Evolutionary conservation across 2,888 invertebrate species (phyloP), one percentile per base, ranked within the genome.

Genomic region (Caenorhabditis auriculariae): DNA sequence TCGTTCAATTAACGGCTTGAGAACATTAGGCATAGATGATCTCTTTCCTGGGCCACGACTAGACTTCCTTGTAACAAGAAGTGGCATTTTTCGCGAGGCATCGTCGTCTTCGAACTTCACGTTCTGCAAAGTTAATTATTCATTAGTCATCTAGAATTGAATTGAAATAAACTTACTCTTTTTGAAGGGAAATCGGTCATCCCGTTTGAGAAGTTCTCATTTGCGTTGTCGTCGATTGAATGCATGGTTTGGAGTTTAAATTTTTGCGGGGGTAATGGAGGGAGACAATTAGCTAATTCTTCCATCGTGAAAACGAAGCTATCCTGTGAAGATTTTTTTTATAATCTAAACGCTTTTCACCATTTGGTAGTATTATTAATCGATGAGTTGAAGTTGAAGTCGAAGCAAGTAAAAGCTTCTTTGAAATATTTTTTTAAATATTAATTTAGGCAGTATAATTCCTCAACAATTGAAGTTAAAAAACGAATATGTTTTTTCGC

Each of bases 61-160:
- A 4, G 66, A 59, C 56, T 60, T 42, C 29, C 64, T 44, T 35
- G 58, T 52, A 26, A 69, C 28, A 6, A 66, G 54, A 4, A 65
- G 58, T 17, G 70, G 69, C 32, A 64, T 60, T 39, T 70, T 39
- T 37, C 66, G 66, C 6, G 66, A 47, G 6, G 53, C 54, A 6
- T 69, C 66, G 17, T 69, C 69, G 7, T 72, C 72, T 21, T 72
- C 72, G 47, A 72, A 72, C 42, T 68, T 72, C 17, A 72, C 72
- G 35, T 63, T 62, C 72, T 72, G 48, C 7, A 67, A 60, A 7
- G 26, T 5, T 23, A 53, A 17, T n/a, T 32, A n/a, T n/a, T n/a
- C 32, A 45, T 44, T 12, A 35, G 26, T 42, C 42, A 29, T 2
- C 23, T 4, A 27, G 27, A 52, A 32, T 2, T 44, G 35, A 44